These are phyloP conservation scores for Mercenaria mercenaria DNA, from an alignment of 1,140 invertebrate species.

Conservation along the genomic window DNA sequence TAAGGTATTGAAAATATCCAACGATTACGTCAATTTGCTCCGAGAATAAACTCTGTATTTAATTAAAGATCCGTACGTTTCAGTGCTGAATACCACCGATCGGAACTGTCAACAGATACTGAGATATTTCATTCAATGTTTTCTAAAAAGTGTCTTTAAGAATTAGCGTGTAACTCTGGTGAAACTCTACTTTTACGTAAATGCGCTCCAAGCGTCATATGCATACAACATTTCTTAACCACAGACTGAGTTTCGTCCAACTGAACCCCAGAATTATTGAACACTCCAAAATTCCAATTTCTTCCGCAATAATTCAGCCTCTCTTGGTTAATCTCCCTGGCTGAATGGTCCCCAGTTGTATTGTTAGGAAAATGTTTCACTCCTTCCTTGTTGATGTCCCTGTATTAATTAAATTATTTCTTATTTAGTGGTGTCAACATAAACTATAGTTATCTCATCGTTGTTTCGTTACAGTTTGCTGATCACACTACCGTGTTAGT, in stretches of 20 bases:
- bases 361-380: no score
- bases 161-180: no score
- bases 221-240: background rate
- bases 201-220: background rate
- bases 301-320: no score
- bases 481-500: background rate
- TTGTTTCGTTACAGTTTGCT: background rate
- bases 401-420: slow-evolving; percentile 8
- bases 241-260: no score
- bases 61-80: background rate
- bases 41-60: background rate
- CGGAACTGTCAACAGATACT: background rate
- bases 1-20: background rate
- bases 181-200: no score
- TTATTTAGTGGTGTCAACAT: background rate
- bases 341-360: no score
- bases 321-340: no score
- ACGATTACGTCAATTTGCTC: background rate
- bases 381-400: background rate
- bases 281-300: no score
- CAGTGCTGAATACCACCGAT: background rate
- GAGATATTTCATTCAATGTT: background rate
- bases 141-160: no score
- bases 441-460: background rate
- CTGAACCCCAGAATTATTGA: no score